Percentiles rank a stretch among this genome's conserved stretches.
Evolutionary conservation across 2,113 vertebrate species (phyloP).

Genomic region (Pandion haliaetus): DNA sequence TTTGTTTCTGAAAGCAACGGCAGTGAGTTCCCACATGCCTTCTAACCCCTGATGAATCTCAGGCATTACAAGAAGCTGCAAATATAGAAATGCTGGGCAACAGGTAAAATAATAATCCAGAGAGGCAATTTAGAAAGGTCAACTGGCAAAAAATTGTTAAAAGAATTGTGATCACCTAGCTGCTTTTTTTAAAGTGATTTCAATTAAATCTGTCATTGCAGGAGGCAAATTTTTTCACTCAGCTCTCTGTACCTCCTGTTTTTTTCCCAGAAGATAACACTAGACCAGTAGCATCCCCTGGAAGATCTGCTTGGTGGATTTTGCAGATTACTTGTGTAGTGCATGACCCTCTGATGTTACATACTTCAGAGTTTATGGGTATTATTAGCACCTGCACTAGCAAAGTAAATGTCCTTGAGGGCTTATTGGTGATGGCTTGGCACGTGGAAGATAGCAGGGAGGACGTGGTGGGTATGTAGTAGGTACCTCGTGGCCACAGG

Average conservation of each 20-base stretch:
- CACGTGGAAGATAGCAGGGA: not conserved
- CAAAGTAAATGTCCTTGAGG: not conserved
- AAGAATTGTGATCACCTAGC: conserved; percentile 17
- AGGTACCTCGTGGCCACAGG: not conserved
- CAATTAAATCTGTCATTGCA: not conserved
- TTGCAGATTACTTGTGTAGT: not conserved
- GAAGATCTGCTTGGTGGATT: conserved; percentile 23
- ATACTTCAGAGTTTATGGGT: not conserved
- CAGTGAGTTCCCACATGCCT: not conserved
- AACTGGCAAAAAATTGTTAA: not conserved
- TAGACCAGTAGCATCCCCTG: conserved; percentile 22
- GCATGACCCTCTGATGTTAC: not conserved
- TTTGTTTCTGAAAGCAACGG: not conserved
- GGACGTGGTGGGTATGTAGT: rapidly evolving
- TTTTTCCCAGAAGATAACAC: conserved; percentile 40
- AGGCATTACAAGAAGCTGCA: not conserved
- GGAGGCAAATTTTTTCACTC: conserved; percentile 21
- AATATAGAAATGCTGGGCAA: not conserved
- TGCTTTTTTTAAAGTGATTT: not conserved
- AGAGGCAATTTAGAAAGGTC: not conserved
- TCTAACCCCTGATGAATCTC: not conserved
- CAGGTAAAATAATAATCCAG: not conserved
- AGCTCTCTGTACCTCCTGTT: conserved; percentile 52
- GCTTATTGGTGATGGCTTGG: not conserved
- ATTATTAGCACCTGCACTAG: not conserved